These are phyloP conservation scores for Paralvinella palmiformis DNA, from an alignment of 1,140 invertebrate species.

Conservation along the genomic window DNA sequence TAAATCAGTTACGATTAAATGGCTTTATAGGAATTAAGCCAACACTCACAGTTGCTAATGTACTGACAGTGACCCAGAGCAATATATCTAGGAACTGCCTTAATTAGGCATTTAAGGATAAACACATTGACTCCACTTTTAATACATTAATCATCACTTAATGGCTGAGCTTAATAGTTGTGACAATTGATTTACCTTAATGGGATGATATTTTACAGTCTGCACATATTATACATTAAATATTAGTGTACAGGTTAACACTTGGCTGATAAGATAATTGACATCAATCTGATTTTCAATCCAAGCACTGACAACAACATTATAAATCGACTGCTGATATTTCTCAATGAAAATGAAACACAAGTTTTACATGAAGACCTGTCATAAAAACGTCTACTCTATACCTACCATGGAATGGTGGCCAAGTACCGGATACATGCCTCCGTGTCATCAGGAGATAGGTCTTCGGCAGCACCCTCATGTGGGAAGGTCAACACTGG, in stretches of 20 bases:
- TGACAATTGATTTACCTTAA: too few species aligned
- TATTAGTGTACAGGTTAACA: slow-evolving; percentile 1
- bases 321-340: slow-evolving; percentile 11
- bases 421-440: slow-evolving; percentile 37
- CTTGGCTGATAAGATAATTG: background rate
- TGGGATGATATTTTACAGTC: too few species aligned
- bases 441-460: slow-evolving; percentile 32
- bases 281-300: slow-evolving; percentile 5
- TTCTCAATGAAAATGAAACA: background rate
- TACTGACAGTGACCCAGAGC: too few species aligned
- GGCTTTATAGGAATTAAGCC: too few species aligned
- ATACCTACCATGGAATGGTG: slow-evolving; percentile 40
- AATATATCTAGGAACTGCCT: too few species aligned
- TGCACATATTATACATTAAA: background rate
- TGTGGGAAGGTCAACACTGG: slow-evolving; percentile 43
- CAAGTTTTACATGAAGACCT: background rate
- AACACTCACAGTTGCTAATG: too few species aligned
- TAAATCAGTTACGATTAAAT: too few species aligned
- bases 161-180: too few species aligned
- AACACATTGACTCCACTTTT: too few species aligned
- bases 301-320: background rate
- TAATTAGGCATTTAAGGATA: too few species aligned
- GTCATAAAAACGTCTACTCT: background rate
- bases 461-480: slow-evolving; percentile 25
- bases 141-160: too few species aligned